These are phyloP conservation scores for Neogobius melanostomus DNA, from an alignment of 2,113 vertebrate species.

Conservation along the genomic window DNA sequence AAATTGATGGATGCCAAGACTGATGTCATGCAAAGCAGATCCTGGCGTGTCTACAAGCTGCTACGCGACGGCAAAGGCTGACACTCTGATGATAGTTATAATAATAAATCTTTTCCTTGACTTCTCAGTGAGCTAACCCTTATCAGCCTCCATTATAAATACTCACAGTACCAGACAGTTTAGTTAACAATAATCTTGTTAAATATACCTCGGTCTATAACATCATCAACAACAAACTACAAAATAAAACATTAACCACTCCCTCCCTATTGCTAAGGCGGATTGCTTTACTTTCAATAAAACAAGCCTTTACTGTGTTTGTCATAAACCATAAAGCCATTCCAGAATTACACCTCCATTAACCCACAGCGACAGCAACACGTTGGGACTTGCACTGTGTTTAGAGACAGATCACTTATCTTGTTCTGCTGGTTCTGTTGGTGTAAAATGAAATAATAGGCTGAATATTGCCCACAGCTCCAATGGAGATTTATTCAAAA, in stretches of 20 bases:
- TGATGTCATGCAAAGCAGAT: conserved; percentile 50
- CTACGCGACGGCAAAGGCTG: conserved; percentile 26
- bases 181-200: not conserved
- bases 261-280: conserved; percentile 11
- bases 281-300: conserved; percentile 24
- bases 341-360: conserved; percentile 25
- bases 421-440: conserved; percentile 67
- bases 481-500: not conserved
- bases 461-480: conserved; percentile 36
- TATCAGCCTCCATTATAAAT: conserved; percentile 8
- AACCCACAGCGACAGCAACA: conserved; percentile 42
- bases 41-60: conserved; percentile 33
- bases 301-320: conserved; percentile 11
- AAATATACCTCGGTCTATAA: not conserved
- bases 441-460: conserved; percentile 39
- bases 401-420: conserved; percentile 41
- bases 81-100: conserved; percentile 12
- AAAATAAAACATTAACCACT: not conserved
- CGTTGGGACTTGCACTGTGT: conserved; percentile 61
- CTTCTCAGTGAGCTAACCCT: not conserved
- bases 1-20: conserved; percentile 18
- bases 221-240: not conserved
- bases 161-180: not conserved
- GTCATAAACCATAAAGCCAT: conserved; percentile 47
- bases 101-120: not conserved